Evolutionary conservation across 2,888 invertebrate species (phyloP), one percentile per base, ranked within the genome.

Genomic region (Drosophila sordidula): DNA sequence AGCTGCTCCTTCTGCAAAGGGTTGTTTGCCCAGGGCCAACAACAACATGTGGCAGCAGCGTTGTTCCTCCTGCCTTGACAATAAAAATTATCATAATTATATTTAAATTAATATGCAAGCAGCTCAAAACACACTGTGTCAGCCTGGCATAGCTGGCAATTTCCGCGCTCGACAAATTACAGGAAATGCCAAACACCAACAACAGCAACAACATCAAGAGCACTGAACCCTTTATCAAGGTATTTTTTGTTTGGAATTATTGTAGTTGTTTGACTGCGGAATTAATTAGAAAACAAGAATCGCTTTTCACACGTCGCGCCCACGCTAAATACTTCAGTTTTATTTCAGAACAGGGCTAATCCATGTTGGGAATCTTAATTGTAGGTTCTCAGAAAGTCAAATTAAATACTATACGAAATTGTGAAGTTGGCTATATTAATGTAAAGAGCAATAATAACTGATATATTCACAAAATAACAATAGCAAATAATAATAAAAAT

Each of bases 41-140:
- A 62, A 59, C 74, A 82, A 75, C 85, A 83, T 82, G 85, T 82
- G 82, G 84, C 79, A 71, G 52, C 46, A 11, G 34, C 34, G 9
- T 9, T 29, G 9, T 29, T 50, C 42, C 49, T 65, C 47, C 69
- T 70, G 70, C 66, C 83, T 82, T 86, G 86, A 85, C 87, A 85
- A 84, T 85, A 80, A 84, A 85, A 85, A 85, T 85, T 78, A 85
- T 84, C 87, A 85, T 85, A 85, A 85, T 85, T 85, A 87, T 85
- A 85, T 85, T 85, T 84, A 84, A 87, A 85, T 85, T 85, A 85
- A 85, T 85, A 85, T 85, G 85, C 87, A 83, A 70, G 83, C 58
- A 58, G 61, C 45, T 45, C 9, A 51, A 46, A 55, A 18, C 63
- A 25, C 46, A 50, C 32, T 36, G 32, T 26, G 14, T 6, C 52